Percentiles rank a stretch among this genome's conserved stretches.
phyloP scores from a whole-genome alignment of 2,797 vertebrate genomes.

The Alfaro cultratus region DNA sequence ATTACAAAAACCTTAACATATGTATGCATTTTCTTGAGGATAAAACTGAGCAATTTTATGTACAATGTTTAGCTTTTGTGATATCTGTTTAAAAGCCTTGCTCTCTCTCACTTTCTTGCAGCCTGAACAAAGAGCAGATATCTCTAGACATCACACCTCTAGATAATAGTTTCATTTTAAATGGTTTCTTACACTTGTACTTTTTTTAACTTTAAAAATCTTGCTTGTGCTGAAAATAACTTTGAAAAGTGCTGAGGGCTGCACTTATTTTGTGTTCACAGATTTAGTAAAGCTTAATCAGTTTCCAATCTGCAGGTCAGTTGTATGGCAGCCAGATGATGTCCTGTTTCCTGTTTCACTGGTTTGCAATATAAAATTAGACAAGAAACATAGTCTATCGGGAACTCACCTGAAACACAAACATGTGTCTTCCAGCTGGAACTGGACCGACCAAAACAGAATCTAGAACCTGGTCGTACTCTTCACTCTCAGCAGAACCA shows the following conservation, averaged over 20 bases:
- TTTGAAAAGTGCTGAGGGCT: neutral
- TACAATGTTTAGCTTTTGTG: neutral
- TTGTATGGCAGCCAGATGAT: neutral
- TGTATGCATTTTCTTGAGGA: neutral
- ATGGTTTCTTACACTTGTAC: neutral
- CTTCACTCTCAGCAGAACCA: slow-evolving; percentile 92
- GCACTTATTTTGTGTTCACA: neutral
- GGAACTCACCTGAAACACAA: slow-evolving; percentile 87
- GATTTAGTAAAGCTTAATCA: neutral
- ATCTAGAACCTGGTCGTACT: slow-evolving; percentile 90
- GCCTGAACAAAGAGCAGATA: neutral
- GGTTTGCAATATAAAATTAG: neutral
- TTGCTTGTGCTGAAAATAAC: neutral
- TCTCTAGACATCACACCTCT: neutral
- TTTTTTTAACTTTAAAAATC: neutral
- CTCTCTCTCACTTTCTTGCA: neutral
- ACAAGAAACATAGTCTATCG: neutral
- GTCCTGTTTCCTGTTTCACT: neutral
- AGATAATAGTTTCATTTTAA: neutral
- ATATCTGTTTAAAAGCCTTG: neutral
- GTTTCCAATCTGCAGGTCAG: neutral
- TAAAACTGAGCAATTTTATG: neutral
- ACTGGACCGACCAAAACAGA: slow-evolving; percentile 91
- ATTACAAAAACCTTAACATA: neutral
- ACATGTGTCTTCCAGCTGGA: slow-evolving; percentile 92